These are phyloP conservation scores for Pseudonaja textilis DNA, from an alignment of 2,113 vertebrate genomes.

Conservation along the genomic window DNA sequence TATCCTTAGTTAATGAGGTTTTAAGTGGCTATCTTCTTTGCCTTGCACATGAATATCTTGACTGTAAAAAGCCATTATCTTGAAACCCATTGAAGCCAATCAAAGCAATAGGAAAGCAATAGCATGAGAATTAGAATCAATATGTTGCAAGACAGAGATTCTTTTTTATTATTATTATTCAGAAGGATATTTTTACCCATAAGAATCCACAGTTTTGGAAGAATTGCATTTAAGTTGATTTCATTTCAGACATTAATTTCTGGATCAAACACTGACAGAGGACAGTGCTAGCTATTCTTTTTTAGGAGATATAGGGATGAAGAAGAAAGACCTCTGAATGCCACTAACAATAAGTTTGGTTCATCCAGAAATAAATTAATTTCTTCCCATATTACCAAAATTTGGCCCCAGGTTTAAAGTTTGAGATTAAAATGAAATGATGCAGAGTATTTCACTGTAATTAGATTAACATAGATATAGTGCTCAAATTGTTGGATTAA, in stretches of 20 bases:
- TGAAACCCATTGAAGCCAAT: background rate
- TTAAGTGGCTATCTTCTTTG: background rate
- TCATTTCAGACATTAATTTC: background rate
- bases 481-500: background rate
- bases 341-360: background rate
- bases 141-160: background rate
- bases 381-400: background rate
- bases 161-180: background rate
- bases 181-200: background rate
- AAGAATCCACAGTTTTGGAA: background rate
- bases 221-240: background rate
- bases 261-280: background rate
- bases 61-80: background rate
- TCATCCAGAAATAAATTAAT: background rate
- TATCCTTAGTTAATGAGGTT: background rate
- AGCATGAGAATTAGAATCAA: background rate
- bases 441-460: background rate
- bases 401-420: background rate
- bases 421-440: background rate
- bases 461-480: background rate
- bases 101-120: background rate
- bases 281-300: background rate
- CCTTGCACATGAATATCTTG: background rate
- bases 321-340: background rate
- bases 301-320: background rate